Conservation (phyloP, 2,888 invertebrate genomes). For the Dolichopus griseipennis region DNA sequence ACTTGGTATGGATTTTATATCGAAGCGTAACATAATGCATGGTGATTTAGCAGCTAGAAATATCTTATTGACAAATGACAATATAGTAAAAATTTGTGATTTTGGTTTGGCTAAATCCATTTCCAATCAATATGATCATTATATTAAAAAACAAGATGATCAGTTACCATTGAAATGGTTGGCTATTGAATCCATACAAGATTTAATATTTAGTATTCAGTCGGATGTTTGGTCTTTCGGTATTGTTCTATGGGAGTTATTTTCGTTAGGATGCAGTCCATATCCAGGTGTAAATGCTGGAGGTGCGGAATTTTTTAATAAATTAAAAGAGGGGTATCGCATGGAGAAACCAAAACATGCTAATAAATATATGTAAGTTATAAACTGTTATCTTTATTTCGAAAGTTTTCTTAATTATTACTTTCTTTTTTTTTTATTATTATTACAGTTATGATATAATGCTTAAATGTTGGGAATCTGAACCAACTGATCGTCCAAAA, state of each 20-base stretch:
- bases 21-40: slow-evolving; percentile 76
- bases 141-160: slow-evolving; percentile 78
- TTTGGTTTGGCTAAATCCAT: slow-evolving; percentile 90
- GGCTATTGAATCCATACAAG: slow-evolving; percentile 86
- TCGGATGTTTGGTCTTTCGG: slow-evolving; percentile 94
- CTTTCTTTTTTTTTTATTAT: too few relatives aligned
- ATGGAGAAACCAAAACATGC: slow-evolving; percentile 81
- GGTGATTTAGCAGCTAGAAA: slow-evolving; percentile 88
- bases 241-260: slow-evolving; percentile 83
- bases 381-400: too few relatives aligned
- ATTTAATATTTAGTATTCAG: slow-evolving; percentile 84
- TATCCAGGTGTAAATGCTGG: slow-evolving; percentile 72
- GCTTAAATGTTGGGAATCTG: too few relatives aligned
- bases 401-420: too few relatives aligned
- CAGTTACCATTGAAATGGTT: slow-evolving; percentile 94
- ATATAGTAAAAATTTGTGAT: slow-evolving; percentile 92
- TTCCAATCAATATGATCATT: slow-evolving; percentile 48
- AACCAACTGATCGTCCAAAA: too few relatives aligned
- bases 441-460: too few relatives aligned
- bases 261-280: slow-evolving; percentile 75
- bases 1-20: slow-evolving; percentile 89
- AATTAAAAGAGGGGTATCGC: slow-evolving; percentile 74
- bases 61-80: slow-evolving; percentile 77
- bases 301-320: slow-evolving; percentile 53
- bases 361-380: slow-evolving; percentile 46